Percentiles rank a stretch among this genome's conserved stretches.
phyloP scores from a whole-genome alignment of 2,797 vertebrate species.

The Enteromius afrohamiltoni region DNA sequence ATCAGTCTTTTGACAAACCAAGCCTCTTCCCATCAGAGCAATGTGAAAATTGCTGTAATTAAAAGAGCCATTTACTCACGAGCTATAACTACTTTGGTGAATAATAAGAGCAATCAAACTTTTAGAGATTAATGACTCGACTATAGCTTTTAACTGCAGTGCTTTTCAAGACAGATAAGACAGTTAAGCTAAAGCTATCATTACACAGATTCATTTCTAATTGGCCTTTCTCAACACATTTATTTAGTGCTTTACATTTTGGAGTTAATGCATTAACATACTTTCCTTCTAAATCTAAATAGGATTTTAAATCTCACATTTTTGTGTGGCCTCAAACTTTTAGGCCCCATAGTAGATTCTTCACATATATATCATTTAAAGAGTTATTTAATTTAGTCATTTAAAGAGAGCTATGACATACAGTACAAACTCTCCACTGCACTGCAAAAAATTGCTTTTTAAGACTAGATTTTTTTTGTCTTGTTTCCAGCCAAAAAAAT shows the following conservation, averaged over 20 bases:
- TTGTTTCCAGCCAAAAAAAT: no score
- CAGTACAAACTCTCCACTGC: background rate
- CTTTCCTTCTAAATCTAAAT: background rate
- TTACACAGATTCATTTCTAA: background rate
- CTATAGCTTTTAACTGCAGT: background rate
- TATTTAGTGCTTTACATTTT: background rate
- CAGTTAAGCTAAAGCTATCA: background rate
- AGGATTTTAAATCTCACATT: background rate
- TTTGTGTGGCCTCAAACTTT: background rate
- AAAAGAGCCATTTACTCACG: background rate
- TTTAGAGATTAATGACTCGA: background rate
- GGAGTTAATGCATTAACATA: background rate
- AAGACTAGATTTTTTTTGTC: no score
- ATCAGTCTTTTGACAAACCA: background rate
- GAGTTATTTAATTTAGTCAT: no score
- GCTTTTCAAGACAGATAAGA: background rate
- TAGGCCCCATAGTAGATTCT: background rate
- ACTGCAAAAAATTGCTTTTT: no score
- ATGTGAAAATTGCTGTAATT: conserved; percentile 2
- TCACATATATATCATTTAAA: background rate
- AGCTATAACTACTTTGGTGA: background rate
- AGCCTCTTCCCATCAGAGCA: background rate
- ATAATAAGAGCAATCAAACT: conserved; percentile 1
- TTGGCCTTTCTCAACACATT: background rate
- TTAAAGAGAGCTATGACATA: no score